phyloP scores from a whole-genome alignment of 1,140 invertebrate species.

The Trichoplusia ni region DNA sequence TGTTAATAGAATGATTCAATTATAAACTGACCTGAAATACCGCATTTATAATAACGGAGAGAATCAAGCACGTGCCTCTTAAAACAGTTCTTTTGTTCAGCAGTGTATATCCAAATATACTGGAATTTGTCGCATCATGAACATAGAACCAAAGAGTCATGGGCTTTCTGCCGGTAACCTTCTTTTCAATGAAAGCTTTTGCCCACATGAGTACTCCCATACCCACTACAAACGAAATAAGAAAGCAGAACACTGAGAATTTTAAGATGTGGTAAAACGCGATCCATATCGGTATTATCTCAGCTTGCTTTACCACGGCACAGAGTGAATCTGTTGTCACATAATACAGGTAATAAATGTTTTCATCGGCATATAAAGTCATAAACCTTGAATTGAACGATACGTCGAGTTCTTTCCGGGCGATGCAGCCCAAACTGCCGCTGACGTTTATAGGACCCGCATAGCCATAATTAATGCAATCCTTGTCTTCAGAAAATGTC shows the following conservation, averaged over 20 bases:
- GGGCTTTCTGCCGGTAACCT: too few species aligned
- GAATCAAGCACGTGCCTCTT: too few species aligned
- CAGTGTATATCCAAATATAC: too few species aligned
- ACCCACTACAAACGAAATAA: slow-evolving; percentile 14
- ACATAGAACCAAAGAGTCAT: too few species aligned
- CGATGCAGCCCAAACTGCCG: slow-evolving; percentile 30
- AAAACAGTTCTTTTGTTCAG: too few species aligned
- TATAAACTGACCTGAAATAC: too few species aligned
- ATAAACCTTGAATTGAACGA: slow-evolving; percentile 45
- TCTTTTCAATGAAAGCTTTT: too few species aligned
- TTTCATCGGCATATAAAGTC: slow-evolving; percentile 16
- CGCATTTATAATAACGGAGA: too few species aligned
- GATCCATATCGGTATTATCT: slow-evolving; percentile 35
- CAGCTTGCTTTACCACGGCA: slow-evolving; percentile 11
- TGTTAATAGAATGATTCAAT: too few species aligned
- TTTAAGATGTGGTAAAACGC: slow-evolving; percentile 21
- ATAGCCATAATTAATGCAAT: slow-evolving; percentile 31
- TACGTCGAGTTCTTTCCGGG: slow-evolving; percentile 30
- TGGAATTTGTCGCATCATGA: too few species aligned
- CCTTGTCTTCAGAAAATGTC: slow-evolving; percentile 4
- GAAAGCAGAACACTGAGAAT: neutral
- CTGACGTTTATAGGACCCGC: neutral
- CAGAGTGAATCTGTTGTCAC: slow-evolving; percentile 30
- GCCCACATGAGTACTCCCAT: too few species aligned
- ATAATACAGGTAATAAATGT: slow-evolving; percentile 30